phyloP scores from a whole-genome alignment of 2,888 invertebrate species.

The Drosophila aldrichi region DNA sequence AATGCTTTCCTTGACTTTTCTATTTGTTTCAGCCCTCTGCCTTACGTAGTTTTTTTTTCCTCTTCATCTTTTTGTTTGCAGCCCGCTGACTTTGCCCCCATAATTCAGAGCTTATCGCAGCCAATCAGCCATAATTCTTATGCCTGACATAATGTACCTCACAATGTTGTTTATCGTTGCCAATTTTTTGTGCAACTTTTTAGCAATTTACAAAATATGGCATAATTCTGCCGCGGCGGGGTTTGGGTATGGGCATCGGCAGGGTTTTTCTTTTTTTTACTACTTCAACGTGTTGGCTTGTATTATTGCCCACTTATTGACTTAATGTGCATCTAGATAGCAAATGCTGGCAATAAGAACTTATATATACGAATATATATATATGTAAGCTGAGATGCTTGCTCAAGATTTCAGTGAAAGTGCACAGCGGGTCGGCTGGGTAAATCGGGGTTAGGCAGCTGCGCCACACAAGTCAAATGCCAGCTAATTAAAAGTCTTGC shows the following conservation, averaged over 20 bases:
- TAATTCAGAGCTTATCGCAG: conserved; percentile 70
- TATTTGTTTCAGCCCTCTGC: background rate
- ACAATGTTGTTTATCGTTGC: conserved; percentile 69
- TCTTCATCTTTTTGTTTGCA: conserved; percentile 14
- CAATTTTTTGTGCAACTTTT: conserved; percentile 63
- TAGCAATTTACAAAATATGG: conserved; percentile 77
- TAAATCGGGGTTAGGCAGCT: conserved; percentile 35
- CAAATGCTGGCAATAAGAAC: conserved; percentile 42
- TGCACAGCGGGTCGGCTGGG: conserved; percentile 55
- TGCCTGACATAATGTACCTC: conserved; percentile 71
- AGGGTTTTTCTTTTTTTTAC: conserved; percentile 10
- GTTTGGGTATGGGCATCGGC: background rate
- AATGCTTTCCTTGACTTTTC: conserved; percentile 1
- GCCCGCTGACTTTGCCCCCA: conserved; percentile 72
- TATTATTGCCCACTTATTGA: conserved; percentile 75
- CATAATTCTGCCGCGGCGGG: conserved; percentile 59
- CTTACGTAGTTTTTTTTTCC: background rate
- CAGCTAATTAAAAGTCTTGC: conserved; percentile 67
- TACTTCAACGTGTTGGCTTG: conserved; percentile 38
- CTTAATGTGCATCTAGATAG: conserved; percentile 74
- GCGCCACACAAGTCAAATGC: conserved; percentile 50
- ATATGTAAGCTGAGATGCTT: conserved; percentile 31
- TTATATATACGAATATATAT: conserved; percentile 36
- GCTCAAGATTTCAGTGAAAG: conserved; percentile 43
- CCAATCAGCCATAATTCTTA: conserved; percentile 73